Conservation (phyloP, 2,888 invertebrate genomes). For the Parnassius glacialis region DNA sequence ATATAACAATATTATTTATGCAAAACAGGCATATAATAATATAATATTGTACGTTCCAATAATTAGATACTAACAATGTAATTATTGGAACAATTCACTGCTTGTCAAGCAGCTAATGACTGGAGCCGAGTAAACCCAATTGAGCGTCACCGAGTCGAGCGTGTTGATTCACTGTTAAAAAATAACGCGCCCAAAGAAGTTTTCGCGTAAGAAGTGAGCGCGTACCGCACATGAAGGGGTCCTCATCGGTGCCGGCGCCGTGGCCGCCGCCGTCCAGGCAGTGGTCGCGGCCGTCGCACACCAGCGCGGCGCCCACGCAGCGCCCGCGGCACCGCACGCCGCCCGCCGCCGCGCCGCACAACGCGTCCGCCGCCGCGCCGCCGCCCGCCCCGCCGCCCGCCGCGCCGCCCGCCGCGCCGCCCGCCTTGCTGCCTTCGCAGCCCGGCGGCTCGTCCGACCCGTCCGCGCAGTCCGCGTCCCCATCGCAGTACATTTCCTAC, state of each 20-base stretch:
- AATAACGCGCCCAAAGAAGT: too few relatives aligned
- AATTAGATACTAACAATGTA: too few relatives aligned
- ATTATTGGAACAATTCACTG: too few relatives aligned
- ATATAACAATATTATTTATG: too few relatives aligned
- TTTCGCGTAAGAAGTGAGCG: conserved; percentile 25
- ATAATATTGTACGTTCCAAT: too few relatives aligned
- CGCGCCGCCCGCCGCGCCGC: conserved; percentile 60
- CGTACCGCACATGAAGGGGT: conserved; percentile 73
- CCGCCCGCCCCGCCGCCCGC: conserved; percentile 65
- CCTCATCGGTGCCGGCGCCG: conserved; percentile 83
- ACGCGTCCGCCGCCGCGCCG: conserved; percentile 36
- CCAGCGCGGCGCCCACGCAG: conserved; percentile 83
- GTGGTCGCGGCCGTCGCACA: conserved; percentile 87
- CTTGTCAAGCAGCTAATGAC: too few relatives aligned
- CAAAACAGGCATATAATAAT: too few relatives aligned
- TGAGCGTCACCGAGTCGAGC: too few relatives aligned
- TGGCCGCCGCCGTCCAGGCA: conserved; percentile 83
- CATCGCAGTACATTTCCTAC: conserved; percentile 83
- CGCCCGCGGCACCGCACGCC: conserved; percentile 65
- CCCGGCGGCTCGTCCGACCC: conserved; percentile 85
- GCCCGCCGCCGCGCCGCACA: conserved; percentile 40
- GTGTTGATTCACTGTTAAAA: too few relatives aligned
- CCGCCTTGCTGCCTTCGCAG: conserved; percentile 37
- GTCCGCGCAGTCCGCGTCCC: conserved; percentile 85
- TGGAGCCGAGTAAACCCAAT: too few relatives aligned